Evolutionary conservation across 2,888 invertebrate species (phyloP), one percentile per base, ranked within the genome.

Genomic region (Brachylomia viminalis): DNA sequence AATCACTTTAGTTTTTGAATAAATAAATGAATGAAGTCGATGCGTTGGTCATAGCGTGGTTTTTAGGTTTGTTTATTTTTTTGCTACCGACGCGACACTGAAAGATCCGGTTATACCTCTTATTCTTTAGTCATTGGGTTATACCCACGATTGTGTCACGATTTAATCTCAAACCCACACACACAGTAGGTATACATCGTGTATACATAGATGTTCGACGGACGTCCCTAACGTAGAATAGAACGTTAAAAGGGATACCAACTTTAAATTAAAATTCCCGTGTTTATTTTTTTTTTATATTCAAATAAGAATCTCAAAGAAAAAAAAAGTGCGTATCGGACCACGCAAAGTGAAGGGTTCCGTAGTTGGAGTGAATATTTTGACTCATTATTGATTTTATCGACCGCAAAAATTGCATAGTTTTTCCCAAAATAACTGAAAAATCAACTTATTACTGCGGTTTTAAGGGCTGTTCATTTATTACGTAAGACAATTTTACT

Each of bases 211-310:
- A 13, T 38, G 13, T 3, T 23, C 15, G 10, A n/a, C n/a, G n/a
- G n/a, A n/a, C n/a, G n/a, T n/a, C n/a, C n/a, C n/a, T 23, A 38
- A 0, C 61, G 23, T 30, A 42, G 13, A 74, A 74, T n/a, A 27
- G 23, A 77, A 67, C 66, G 52, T 45, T n/a, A 45, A 47, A 17
- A 47, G 13, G 20, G 27, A 42, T 61, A 42, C 52, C 66, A 13
- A 45, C 11, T 10, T n/a, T 6, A 54, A 72, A 64, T 38, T 42
- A 3, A 47, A 38, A 23, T 8, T 64, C 7, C 30, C 30, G 10
- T 30, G 27, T 4, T n/a, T n/a, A n/a, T n/a, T 49, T 58, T 23
- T 61, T 42, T 3, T 27, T 15, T 27, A 58, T 17, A 58, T 10
- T 30, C 58, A 13, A 58, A 58, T 58, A 8, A n/a, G n/a, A 13